Conservation (phyloP, 2,113 vertebrate species). For the Coreoperca whiteheadi region DNA sequence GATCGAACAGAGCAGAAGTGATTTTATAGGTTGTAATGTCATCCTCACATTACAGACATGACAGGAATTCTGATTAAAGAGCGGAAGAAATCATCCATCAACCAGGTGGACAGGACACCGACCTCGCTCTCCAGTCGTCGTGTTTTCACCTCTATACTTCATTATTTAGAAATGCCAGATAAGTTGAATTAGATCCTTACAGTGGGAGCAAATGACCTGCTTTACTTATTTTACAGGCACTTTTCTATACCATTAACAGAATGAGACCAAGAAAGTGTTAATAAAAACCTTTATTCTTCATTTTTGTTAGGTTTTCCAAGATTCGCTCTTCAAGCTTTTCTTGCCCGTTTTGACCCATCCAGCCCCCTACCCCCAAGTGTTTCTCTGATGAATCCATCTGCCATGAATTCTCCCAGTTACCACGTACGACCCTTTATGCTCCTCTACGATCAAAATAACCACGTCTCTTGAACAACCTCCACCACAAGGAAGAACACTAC, state of each 20-base stretch:
- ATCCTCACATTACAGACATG: not conserved
- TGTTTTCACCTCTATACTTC: not conserved
- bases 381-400: constrained; percentile 56
- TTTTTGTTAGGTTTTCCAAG: constrained; percentile 75
- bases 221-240: not conserved
- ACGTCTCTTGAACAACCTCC: constrained; percentile 35
- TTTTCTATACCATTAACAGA: constrained; percentile 21
- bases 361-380: constrained; percentile 45
- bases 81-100: not conserved
- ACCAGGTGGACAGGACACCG: not conserved
- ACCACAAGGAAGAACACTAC: constrained; percentile 66
- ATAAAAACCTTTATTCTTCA: constrained; percentile 86
- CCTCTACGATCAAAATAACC: constrained; percentile 90
- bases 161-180: not conserved
- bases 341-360: constrained; percentile 63
- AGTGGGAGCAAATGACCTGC: not conserved
- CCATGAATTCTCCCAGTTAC: constrained; percentile 50
- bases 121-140: not conserved
- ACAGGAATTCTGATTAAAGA: not conserved
- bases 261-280: constrained; percentile 65
- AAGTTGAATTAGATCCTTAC: not conserved
- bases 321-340: constrained; percentile 61
- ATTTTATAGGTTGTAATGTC: not conserved
- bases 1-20: not conserved
- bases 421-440: constrained; percentile 52